phyloP scores from a whole-genome alignment of 2,113 vertebrate genomes.

The Rallus limicola region DNA sequence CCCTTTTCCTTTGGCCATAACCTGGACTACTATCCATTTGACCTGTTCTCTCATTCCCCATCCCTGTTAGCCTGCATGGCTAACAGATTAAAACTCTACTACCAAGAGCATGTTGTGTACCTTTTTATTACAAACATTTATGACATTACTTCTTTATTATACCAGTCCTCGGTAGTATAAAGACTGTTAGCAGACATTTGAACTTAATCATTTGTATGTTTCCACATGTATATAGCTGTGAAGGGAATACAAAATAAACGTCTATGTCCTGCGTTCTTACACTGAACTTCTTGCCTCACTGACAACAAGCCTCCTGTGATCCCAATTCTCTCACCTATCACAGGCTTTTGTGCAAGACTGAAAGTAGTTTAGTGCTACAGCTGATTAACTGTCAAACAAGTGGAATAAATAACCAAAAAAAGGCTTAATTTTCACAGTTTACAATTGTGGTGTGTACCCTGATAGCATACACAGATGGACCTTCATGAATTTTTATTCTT shows the following conservation, averaged over 20 bases:
- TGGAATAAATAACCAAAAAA: not conserved
- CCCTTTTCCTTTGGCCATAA: not conserved
- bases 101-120: not conserved
- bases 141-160: not conserved
- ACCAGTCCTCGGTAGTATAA: not conserved
- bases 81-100: not conserved
- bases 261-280: not conserved
- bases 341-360: not conserved
- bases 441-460: not conserved
- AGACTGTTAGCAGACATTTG: slow-evolving; percentile 16
- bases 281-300: slow-evolving; percentile 1
- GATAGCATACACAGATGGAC: not conserved
- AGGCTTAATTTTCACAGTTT: not conserved
- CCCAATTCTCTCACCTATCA: not conserved
- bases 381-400: not conserved
- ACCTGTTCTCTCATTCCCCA: not conserved
- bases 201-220: not conserved
- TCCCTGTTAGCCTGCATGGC: not conserved
- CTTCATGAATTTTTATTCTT: not conserved
- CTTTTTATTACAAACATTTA: not conserved
- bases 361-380: not conserved
- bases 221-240: slow-evolving; percentile 1
- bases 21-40: not conserved
- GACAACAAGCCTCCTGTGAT: slow-evolving; percentile 9
- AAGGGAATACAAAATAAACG: not conserved